A percentile compares a stretch with the other conserved stretches of the same genome.
phyloP scores from a whole-genome alignment of 2,797 vertebrate genomes.

The Anguilla obscura region DNA sequence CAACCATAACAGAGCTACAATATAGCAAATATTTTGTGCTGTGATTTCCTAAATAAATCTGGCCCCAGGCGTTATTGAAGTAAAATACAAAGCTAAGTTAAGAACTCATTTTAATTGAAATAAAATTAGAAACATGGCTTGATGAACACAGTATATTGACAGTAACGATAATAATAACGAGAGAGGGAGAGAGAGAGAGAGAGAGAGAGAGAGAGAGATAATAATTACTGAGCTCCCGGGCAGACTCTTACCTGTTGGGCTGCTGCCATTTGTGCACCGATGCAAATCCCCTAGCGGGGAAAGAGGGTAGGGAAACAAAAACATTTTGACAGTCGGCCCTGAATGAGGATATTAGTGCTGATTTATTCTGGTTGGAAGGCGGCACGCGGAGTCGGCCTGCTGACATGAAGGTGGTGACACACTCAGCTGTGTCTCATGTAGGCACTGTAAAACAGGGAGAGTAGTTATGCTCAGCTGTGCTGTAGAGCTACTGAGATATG shows the following conservation, averaged over 20 bases:
- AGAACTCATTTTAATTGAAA: not conserved
- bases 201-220: conserved; percentile 5
- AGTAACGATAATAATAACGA: not conserved
- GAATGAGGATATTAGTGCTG: conserved; percentile 28
- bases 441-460: not conserved
- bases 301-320: conserved; percentile 21
- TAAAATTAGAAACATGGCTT: not conserved
- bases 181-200: not conserved
- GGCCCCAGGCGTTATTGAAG: not conserved
- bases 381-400: not conserved
- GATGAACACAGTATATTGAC: not conserved
- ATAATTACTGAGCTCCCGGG: conserved; percentile 21
- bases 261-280: conserved; percentile 15
- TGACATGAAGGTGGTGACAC: not conserved
- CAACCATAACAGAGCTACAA: too few relatives aligned
- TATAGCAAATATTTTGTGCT: too few relatives aligned
- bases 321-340: conserved; percentile 23
- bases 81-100: not conserved
- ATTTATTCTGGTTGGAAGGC: conserved; percentile 29
- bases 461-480: not conserved
- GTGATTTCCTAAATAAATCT: too few relatives aligned
- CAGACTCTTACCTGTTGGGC: conserved; percentile 23
- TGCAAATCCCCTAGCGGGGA: conserved; percentile 14
- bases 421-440: not conserved
- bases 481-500: not conserved